Evolutionary conservation across 2,113 vertebrate species (phyloP).

Genomic region (Chaenocephalus aceratus): DNA sequence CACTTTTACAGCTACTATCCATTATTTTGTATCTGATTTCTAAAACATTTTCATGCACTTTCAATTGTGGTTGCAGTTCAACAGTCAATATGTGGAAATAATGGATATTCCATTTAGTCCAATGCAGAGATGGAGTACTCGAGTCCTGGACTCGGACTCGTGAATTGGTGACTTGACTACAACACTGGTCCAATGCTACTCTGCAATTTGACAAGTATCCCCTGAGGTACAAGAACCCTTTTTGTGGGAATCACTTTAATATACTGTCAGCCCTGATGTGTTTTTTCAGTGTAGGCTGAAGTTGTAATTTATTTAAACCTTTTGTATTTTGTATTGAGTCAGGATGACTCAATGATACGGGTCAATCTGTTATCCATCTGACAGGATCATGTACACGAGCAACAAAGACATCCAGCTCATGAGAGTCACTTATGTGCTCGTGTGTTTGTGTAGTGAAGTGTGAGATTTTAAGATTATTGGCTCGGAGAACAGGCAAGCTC

Average conservation of each 20-base stretch:
- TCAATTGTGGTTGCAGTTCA: not conserved
- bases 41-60: not conserved
- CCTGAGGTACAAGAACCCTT: not conserved
- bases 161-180: too few relatives aligned
- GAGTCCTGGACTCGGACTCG: too few relatives aligned
- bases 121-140: too few relatives aligned
- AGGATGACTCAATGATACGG: not conserved
- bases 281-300: not conserved
- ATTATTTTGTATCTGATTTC: not conserved
- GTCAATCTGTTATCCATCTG: conserved; percentile 22
- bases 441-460: conserved; percentile 65
- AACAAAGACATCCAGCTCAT: conserved; percentile 46
- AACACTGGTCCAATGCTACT: not conserved
- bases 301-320: not conserved
- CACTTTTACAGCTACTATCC: not conserved
- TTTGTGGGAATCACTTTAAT: not conserved
- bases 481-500: conserved; percentile 44
- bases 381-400: conserved; percentile 33
- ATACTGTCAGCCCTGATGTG: not conserved
- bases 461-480: conserved; percentile 74
- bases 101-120: not conserved
- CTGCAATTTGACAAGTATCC: not conserved
- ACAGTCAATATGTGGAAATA: not conserved
- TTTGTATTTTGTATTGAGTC: conserved; percentile 13
- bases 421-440: conserved; percentile 33